Percentiles rank a stretch among this genome's conserved stretches.
phyloP scores from a whole-genome alignment of 2,113 vertebrate genomes.

The Pterocles orientalis region DNA sequence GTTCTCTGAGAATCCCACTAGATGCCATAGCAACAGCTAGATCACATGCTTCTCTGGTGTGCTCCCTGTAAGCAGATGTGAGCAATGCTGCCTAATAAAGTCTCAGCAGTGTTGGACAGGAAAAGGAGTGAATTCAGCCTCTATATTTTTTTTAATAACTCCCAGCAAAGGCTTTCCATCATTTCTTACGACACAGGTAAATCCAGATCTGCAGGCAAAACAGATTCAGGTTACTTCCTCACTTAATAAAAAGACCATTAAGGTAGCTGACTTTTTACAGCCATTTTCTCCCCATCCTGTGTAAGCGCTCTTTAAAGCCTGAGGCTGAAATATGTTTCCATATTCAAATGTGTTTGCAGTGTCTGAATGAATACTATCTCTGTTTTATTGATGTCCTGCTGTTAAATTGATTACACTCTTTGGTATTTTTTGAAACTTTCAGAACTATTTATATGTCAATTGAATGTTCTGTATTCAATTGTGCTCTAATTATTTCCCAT shows the following conservation, averaged over 20 bases:
- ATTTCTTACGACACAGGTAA: conserved; percentile 21
- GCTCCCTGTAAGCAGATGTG: conserved; percentile 65
- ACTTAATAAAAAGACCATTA: background rate
- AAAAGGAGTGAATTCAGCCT: background rate
- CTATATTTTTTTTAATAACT: background rate
- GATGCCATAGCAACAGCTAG: conserved; percentile 73
- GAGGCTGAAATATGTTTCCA: background rate
- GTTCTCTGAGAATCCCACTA: conserved; percentile 50
- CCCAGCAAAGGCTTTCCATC: background rate
- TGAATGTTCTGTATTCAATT: background rate
- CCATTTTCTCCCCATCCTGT: background rate
- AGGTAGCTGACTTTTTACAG: background rate
- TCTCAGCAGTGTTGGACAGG: conserved; percentile 23
- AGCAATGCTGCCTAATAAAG: conserved; percentile 60
- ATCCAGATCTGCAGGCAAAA: background rate
- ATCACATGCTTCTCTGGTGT: conserved; percentile 47
- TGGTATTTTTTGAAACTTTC: background rate
- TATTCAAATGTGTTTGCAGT: background rate
- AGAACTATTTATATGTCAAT: background rate
- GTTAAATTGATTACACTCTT: background rate
- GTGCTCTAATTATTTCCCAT: background rate
- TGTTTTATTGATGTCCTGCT: background rate
- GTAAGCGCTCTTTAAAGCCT: background rate
- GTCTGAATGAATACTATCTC: background rate
- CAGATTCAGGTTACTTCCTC: background rate